Base-by-base conservation (phyloP, 2,113 vertebrate species). In the Pipra filicauda region DNA sequence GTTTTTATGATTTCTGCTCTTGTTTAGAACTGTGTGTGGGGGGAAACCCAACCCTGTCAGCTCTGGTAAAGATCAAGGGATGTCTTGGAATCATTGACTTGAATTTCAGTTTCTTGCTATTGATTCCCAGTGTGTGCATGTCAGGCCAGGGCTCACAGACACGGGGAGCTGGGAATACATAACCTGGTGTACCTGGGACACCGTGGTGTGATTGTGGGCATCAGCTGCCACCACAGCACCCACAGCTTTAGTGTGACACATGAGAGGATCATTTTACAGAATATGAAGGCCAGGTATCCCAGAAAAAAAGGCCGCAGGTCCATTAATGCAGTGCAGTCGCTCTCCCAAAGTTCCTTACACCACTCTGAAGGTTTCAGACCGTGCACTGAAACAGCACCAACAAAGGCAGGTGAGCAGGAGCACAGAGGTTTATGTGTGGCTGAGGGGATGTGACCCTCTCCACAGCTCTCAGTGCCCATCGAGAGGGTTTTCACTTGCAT, bases 1-100 rank as follows among this genome's bases (percentile, higher is more conserved):
- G 52, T 93, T 66, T 62, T 89, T 89, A 62, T 37, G 4, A 76
- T 80, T 90, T 77, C 57, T 35, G 57, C n/a, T 59, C 57, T 59
- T 59, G 22, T 35, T 59, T 59, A 58, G 64, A 70, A 61, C 54
- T 39, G 41, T 26, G 49, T 8, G 31, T 37, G 44, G 58, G 28
- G 7, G 37, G 57, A 73, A 11, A 2, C 24, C 33, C 26, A 20
- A 49, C 11, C 21, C 52, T 28, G 59, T 54, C 69, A 86, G 55
- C 21, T 55, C 61, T 57, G 39, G 52, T 73, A 72, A 84, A 92
- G 83, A 61, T 70, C 62, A 89, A 85, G 62, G 35, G 41, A 46
- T 71, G 73, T 78, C 44, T 59, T 58, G 79, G 72, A 89, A 48
- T 26, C 64, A 28, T 4, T 28, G 74, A 65, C 52, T 88, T 44